Base-by-base conservation (phyloP, 2,888 invertebrate species). In the Teleiodes luculella region DNA sequence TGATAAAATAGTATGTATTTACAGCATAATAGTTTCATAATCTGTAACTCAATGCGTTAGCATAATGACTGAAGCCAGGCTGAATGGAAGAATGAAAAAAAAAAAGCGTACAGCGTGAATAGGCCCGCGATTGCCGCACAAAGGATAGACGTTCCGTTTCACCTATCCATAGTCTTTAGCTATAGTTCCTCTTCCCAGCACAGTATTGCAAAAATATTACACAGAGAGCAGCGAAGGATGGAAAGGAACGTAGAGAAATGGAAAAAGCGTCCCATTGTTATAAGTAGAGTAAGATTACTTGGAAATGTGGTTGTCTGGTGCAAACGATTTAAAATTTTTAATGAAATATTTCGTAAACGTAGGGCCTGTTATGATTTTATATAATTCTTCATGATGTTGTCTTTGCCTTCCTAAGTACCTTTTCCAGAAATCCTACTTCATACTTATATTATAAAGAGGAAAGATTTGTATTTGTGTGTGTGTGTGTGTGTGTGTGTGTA, bases 41-140 rank as follows among this genome's bases (percentile, higher is more conserved):
- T 43, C 24, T 24, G 24, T 24, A 24, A 6, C 24, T 4, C 6
- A 4, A 24, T 24, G 24, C 24, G 24, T 28, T 50, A 50, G 36
- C 33, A 54, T 65, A 68, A 72, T 64, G 68, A 69, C 67, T 47
- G 61, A 62, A 64, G 59, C 57, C 14, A 47, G 59, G 58, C 69
- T 70, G 69, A 71, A 72, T 64, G 69, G 61, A 58, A 66, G 61
- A 20, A 43, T 43, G 13, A 43, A 43, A 28, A 28, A 28, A 59
- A 71, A 71, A 67, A 68, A 64, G 56, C 59, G 55, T 60, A 53
- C 50, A 62, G 64, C 71, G 63, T 76, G 74, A 74, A 78, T 72
- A 65, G 70, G 62, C 64, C 60, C 55, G 61, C 67, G 75, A 76
- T 79, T 74, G 68, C 61, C 55, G 53, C 55, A 74, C 73, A 76